Evolutionary conservation across 2,888 invertebrate species (phyloP).

Genomic region (Kryphioiulus occultus): DNA sequence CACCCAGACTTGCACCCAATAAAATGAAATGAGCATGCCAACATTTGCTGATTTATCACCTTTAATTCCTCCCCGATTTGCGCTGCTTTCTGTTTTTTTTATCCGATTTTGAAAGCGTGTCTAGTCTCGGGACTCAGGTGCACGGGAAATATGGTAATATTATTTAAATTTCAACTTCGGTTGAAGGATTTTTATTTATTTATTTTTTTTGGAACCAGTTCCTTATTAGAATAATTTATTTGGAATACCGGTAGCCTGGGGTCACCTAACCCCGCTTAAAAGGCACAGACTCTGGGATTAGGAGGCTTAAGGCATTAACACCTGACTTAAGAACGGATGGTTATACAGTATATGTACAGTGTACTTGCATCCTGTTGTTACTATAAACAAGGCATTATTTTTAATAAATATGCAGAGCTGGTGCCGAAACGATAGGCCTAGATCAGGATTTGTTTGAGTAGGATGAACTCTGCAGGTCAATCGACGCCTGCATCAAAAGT

Average conservation of each 20-base stretch:
- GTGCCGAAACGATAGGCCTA: too few species aligned
- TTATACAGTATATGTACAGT: not conserved
- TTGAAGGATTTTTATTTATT: not conserved
- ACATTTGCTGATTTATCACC: not conserved
- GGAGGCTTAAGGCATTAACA: not conserved
- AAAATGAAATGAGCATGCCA: constrained; percentile 1
- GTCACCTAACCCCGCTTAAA: not conserved
- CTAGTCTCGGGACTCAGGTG: not conserved
- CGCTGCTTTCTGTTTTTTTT: not conserved
- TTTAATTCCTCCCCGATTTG: not conserved
- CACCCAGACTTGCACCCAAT: not conserved
- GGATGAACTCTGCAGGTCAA: not conserved
- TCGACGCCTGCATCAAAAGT: not conserved
- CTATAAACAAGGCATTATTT: not conserved
- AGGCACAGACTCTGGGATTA: not conserved
- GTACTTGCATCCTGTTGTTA: not conserved
- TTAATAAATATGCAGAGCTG: too few species aligned
- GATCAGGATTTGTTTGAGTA: too few species aligned
- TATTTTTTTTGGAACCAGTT: not conserved
- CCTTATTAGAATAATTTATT: constrained; percentile 6
- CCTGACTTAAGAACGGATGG: not conserved
- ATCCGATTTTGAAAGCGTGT: not conserved
- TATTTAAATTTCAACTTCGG: constrained; percentile 11
- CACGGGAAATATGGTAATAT: constrained; percentile 19
- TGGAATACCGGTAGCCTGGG: not conserved